Base-by-base conservation (phyloP, 2,888 invertebrate species). In the Ceratothoa steindachneri region DNA sequence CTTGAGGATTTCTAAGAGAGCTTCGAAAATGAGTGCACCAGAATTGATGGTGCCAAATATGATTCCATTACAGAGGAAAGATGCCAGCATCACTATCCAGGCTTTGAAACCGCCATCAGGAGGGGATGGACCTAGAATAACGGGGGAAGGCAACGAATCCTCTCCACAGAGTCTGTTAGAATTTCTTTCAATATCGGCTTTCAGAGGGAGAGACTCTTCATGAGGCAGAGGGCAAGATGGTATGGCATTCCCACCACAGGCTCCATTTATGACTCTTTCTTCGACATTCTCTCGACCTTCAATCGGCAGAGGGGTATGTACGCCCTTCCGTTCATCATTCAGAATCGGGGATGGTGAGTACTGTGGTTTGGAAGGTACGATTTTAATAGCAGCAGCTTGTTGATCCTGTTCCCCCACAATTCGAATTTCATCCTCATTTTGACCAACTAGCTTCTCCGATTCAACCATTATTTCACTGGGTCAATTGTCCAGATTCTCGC, bases 1-100 rank as follows among this genome's bases (percentile, higher is more conserved):
- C 74, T 86, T 83, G 75, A 93, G 86, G 81, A 88, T 88, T 68
- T 88, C 87, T 81, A 88, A 87, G 64, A 94, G 87, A 80, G 90
- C 88, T 5, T 88, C 87, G 83, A 91, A 92, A 80, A 95, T 87
- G 30, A 93, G 89, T 81, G 94, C 91, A 83, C 91, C 94, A 0
- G 92, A 91, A 86, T 96, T 96, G 82, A 96, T 93, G 64, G 93
- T 89, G 66, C 95, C 93, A 84, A 95, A 95, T 69, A 96, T 87
- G 69, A 95, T 89, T 4, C 95, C 95, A 85, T 96, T 95, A 82
- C 92, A 92, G 74, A 93, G 86, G 84, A 95, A 93, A 74, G 95
- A 93, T 60, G 90, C 93, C 55, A 93, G 82, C 88, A 94, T 88
- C 19, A 95, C 90, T 76, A 90, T 85, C 89, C 92, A 93, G 0